Evolutionary conservation across 2,888 invertebrate species (phyloP).

Genomic region (Strigamia transsilvanica): DNA sequence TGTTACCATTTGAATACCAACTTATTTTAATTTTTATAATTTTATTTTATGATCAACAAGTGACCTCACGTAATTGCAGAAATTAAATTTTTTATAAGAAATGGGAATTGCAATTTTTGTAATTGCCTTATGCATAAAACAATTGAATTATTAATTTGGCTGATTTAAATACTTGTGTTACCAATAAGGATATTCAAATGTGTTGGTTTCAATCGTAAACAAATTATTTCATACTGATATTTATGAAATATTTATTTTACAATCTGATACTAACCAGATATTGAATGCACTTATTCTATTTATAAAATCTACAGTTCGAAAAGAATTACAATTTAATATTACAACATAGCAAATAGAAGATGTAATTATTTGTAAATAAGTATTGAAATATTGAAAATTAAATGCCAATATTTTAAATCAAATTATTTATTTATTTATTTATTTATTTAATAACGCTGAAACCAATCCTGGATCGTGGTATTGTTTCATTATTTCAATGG

Average conservation of each 20-base stretch:
- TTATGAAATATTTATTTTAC: background rate
- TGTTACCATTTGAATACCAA: background rate
- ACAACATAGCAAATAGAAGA: constrained; percentile 7
- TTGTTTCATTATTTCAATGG: too few species aligned
- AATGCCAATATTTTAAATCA: constrained; percentile 29
- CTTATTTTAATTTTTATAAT: background rate
- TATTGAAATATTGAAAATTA: constrained; percentile 38
- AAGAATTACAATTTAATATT: too few species aligned
- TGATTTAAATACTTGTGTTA: background rate
- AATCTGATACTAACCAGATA: background rate
- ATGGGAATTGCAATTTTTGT: background rate
- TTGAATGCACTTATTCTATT: background rate
- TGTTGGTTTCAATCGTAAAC: background rate
- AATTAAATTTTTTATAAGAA: constrained; percentile 13
- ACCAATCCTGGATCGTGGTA: too few species aligned
- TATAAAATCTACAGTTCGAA: background rate
- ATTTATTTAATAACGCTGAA: too few species aligned
- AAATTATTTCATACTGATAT: background rate
- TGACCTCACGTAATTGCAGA: constrained; percentile 11
- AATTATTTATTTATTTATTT: background rate
- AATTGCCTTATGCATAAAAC: constrained; percentile 16
- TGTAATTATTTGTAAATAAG: constrained; percentile 47
- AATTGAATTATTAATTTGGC: background rate
- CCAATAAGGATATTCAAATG: background rate
- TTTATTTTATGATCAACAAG: constrained; percentile 20